These are phyloP conservation scores for Abrostola tripartita DNA, from an alignment of 2,888 invertebrate species.

Conservation along the genomic window DNA sequence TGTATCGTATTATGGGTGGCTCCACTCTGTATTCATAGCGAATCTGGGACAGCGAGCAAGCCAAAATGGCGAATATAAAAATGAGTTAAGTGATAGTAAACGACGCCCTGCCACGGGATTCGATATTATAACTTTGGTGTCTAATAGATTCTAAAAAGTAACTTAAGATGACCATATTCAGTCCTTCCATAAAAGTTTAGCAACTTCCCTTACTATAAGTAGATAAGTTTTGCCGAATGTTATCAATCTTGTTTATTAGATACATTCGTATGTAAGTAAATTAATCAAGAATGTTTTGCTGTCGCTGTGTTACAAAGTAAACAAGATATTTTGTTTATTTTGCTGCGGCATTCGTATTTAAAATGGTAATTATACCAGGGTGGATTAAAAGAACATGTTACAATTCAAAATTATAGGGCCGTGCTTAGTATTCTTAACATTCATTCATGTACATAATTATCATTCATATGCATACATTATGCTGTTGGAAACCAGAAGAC, in stretches of 20 bases:
- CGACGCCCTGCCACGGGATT: constrained; percentile 68
- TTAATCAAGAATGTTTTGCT: constrained; percentile 29
- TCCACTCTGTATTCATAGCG: constrained; percentile 79
- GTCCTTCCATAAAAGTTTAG: constrained; percentile 64
- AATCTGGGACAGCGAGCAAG: constrained; percentile 78
- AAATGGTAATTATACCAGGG: constrained; percentile 37
- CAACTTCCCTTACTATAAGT: constrained; percentile 48
- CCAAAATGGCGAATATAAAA: constrained; percentile 82
- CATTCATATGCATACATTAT: constrained; percentile 51
- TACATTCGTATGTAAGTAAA: constrained; percentile 32
- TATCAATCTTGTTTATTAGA: constrained; percentile 54
- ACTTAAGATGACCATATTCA: constrained; percentile 63
- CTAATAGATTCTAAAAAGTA: constrained; percentile 77
- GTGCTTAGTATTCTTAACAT: constrained; percentile 32
- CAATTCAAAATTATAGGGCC: constrained; percentile 35
- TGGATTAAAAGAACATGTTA: constrained; percentile 41
- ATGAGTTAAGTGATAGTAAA: constrained; percentile 85
- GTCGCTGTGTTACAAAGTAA: constrained; percentile 29
- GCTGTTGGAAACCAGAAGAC: constrained; percentile 41
- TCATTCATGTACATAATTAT: constrained; percentile 41
- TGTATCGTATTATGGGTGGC: constrained; percentile 76
- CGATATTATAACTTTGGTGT: constrained; percentile 75
- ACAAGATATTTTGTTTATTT: constrained; percentile 33
- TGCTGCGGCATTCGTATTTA: constrained; percentile 30
- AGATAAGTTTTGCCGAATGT: constrained; percentile 39